Percentiles rank a stretch among this genome's conserved stretches.
Evolutionary conservation across 2,113 vertebrate species (phyloP).

Genomic region (Trogon melanurus): DNA sequence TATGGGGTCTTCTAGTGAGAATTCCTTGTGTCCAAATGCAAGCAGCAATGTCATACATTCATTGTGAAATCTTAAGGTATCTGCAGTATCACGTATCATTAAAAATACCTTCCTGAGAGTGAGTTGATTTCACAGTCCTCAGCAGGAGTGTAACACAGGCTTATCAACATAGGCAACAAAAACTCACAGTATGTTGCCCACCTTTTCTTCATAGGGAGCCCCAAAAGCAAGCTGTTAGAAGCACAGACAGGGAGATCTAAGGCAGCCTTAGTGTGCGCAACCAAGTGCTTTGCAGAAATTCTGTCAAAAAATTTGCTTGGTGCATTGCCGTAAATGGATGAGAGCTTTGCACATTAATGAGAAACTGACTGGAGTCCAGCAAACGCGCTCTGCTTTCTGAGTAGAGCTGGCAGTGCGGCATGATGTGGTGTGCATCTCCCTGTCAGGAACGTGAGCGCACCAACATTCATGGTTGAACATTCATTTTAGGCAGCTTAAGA

Average conservation of each 20-base stretch:
- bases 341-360: background rate
- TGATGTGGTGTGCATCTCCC: fast-evolving
- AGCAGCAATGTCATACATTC: background rate
- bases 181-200: background rate
- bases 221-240: background rate
- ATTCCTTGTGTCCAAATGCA: background rate
- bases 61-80: background rate
- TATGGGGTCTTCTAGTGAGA: background rate
- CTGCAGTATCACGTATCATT: background rate
- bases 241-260: background rate
- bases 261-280: fast-evolving
- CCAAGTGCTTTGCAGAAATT: background rate
- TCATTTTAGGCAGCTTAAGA: background rate
- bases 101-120: background rate
- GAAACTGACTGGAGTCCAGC: background rate
- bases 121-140: background rate
- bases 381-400: background rate
- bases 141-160: background rate
- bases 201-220: background rate
- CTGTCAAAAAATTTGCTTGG: background rate
- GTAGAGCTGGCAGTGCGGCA: background rate
- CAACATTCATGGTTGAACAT: background rate
- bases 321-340: fast-evolving
- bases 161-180: background rate
- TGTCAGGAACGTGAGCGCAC: background rate